Conservation (phyloP, 2,797 vertebrate genomes). For the Botia kubotai region DNA sequence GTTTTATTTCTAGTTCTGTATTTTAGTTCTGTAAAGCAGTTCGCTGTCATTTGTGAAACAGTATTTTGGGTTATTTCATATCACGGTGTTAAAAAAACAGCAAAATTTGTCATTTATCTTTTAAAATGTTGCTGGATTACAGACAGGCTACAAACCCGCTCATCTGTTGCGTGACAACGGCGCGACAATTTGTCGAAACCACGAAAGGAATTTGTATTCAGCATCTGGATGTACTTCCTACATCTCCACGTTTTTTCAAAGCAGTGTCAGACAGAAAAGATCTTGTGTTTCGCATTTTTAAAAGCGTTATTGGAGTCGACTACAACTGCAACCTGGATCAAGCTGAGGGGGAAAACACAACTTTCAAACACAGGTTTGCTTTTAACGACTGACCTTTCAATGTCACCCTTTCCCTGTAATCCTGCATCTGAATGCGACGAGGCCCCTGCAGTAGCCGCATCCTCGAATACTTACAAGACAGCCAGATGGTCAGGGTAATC, state of each 20-base stretch:
- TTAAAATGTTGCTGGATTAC: not conserved
- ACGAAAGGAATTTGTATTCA: slow-evolving; percentile 24
- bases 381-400: slow-evolving; percentile 70
- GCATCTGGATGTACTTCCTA: slow-evolving; percentile 26
- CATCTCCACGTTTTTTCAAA: not conserved
- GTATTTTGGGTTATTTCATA: not conserved
- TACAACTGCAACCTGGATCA: slow-evolving; percentile 46
- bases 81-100: not conserved
- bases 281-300: slow-evolving; percentile 57
- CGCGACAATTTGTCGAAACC: not conserved
- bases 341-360: slow-evolving; percentile 46
- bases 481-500: slow-evolving; percentile 59
- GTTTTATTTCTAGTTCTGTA: not conserved
- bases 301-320: slow-evolving; percentile 64
- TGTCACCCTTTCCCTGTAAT: slow-evolving; percentile 24
- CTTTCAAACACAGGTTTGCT: slow-evolving; percentile 68
- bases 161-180: not conserved
- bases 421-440: slow-evolving; percentile 31
- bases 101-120: slow-evolving; percentile 15
- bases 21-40: not conserved
- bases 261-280: slow-evolving; percentile 54
- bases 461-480: slow-evolving; percentile 47
- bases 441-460: slow-evolving; percentile 24
- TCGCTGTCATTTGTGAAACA: not conserved
- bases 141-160: not conserved